Base-by-base conservation (phyloP, 2,888 invertebrate species). In the Chaetoderma sp. region DNA sequence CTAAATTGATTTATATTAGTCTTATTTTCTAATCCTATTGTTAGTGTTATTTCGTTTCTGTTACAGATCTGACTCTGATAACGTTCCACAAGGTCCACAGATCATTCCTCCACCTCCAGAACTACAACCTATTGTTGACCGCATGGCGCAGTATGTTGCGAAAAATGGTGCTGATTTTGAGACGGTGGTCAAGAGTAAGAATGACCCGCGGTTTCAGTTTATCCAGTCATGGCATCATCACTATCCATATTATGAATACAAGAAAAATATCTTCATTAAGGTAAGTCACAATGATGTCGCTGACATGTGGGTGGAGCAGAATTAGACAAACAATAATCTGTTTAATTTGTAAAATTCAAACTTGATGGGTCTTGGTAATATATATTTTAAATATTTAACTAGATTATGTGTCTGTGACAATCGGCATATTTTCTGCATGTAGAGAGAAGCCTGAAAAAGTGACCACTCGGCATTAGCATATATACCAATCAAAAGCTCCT, bases 101-200 rank as follows among this genome's bases (percentile, higher is more conserved):
- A 77, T 82, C 28, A 72, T 81, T 10, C 85, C 87, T 1, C 97
- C 97, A 0, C 92, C 95, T 0, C 92, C 92, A 4, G 95, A 95
- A 76, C 88, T 93, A 0, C 92, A 93, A 81, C 90, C 93, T 23
- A 93, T 98, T 8, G 93, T 99, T 64, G 96, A 97, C 86, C 96
- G 97, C 87, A 96, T 98, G 92, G 98, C 98, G 0, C 92, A 92
- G 71, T 98, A 98, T 86, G 98, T 99, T 0, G 93, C 95, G 0
- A 94, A 95, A 77, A 98, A 98, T 87, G 99, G 98, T 0, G 91
- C 92, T 61, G 93, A 94, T 78, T 98, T 98, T 83, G 98, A 98
- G 78, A 79, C 80, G 32, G 91, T 92, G 36, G 84, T 88, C 5
- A 77, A 77, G 65, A 78, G 77, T 57, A 84, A 85, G 67, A 81